Percentiles rank a stretch among this genome's conserved stretches.
These are phyloP conservation scores for Conchocele bisecta DNA, from an alignment of 2,888 invertebrate species.

Conservation along the genomic window DNA sequence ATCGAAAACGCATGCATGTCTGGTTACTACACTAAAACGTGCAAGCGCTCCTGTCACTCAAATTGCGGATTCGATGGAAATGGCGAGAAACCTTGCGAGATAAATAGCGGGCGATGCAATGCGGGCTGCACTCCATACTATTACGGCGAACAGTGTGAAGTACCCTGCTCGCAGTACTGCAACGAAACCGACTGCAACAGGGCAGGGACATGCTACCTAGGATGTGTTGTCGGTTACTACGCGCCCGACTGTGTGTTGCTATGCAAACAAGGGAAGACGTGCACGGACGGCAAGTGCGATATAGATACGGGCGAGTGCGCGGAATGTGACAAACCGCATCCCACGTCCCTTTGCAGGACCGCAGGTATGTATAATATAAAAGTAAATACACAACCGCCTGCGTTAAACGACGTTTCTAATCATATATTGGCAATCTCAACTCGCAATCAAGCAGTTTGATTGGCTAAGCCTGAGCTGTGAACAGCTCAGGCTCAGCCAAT, in stretches of 20 bases:
- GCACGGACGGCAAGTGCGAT: conserved; percentile 43
- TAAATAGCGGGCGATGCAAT: conserved; percentile 30
- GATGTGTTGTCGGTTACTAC: conserved; percentile 32
- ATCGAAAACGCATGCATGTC: conserved; percentile 9
- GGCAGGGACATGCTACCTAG: conserved; percentile 31
- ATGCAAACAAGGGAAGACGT: conserved; percentile 25
- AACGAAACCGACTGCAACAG: conserved; percentile 28
- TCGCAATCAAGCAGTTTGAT: too few relatives aligned
- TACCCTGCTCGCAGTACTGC: conserved; percentile 29
- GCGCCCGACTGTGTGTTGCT: conserved; percentile 24
- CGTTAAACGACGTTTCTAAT: too few relatives aligned
- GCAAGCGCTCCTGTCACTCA: conserved; percentile 14
- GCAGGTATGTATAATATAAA: conserved; percentile 44
- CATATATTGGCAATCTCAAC: too few relatives aligned
- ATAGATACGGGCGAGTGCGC: conserved; percentile 19
- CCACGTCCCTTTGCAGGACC: conserved; percentile 33
- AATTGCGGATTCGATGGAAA: conserved; percentile 24
- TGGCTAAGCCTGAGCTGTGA: neutral
- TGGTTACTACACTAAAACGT: conserved; percentile 31
- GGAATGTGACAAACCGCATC: conserved; percentile 25
- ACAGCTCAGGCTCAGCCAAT: neutral
- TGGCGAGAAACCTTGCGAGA: conserved; percentile 28
- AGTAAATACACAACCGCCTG: too few relatives aligned
- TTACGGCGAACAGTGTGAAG: conserved; percentile 40
- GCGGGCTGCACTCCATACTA: conserved; percentile 27